Conservation (phyloP, 2,888 invertebrate species). For the Ametastegia equiseti region DNA sequence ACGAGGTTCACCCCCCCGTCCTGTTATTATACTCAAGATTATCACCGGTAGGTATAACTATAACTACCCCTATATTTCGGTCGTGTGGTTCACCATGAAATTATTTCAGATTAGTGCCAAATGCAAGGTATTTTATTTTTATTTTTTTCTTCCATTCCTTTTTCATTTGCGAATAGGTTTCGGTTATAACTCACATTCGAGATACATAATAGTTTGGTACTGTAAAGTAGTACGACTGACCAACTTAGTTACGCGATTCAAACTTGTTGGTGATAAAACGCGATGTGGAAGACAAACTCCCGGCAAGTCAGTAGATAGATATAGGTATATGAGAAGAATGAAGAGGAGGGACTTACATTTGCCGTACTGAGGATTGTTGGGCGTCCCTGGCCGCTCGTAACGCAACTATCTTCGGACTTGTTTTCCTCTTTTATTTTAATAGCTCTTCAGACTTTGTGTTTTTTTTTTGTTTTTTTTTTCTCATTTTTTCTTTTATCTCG, state of each 20-base stretch:
- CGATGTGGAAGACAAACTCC: slow-evolving; percentile 22
- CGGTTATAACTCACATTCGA: background rate
- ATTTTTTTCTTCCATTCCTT: too few relatives aligned
- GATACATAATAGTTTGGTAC: background rate
- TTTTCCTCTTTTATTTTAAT: slow-evolving; percentile 73
- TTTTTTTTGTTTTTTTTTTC: too few relatives aligned
- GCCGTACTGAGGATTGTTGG: slow-evolving; percentile 65
- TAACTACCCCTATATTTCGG: background rate
- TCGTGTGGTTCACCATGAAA: background rate
- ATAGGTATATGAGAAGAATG: too few relatives aligned
- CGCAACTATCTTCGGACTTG: slow-evolving; percentile 73
- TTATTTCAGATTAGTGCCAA: background rate
- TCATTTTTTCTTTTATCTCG: slow-evolving; percentile 64
- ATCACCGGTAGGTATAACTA: slow-evolving; percentile 8
- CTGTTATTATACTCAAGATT: slow-evolving; percentile 52
- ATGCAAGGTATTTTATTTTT: background rate
- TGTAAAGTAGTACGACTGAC: background rate
- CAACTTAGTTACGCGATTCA: background rate
- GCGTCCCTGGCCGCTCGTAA: slow-evolving; percentile 74
- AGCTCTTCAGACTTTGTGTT: slow-evolving; percentile 63
- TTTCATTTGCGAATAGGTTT: too few relatives aligned
- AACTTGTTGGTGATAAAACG: background rate
- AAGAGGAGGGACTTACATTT: too few relatives aligned
- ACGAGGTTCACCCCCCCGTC: slow-evolving; percentile 52
- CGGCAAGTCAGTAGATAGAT: background rate